Percentiles rank a stretch among this genome's conserved stretches.
phyloP scores from a whole-genome alignment of 2,888 invertebrate species.

The Lasiommata megera region DNA sequence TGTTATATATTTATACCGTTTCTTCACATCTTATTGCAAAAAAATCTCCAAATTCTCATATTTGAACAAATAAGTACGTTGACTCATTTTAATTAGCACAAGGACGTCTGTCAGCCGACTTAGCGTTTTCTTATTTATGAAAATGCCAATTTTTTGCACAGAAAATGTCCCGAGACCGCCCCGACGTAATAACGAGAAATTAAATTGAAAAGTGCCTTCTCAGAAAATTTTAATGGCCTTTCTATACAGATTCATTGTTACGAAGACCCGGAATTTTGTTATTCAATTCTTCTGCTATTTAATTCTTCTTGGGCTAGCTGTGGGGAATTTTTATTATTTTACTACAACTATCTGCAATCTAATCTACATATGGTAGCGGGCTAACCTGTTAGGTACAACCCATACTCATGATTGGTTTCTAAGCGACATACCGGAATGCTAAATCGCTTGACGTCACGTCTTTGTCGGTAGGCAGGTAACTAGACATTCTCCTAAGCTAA shows the following conservation, averaged over 20 bases:
- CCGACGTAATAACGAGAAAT: conserved; percentile 49
- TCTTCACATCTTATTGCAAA: neutral
- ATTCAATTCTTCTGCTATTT: neutral
- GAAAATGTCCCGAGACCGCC: conserved; percentile 35
- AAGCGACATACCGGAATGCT: too few relatives aligned
- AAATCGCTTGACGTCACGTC: too few relatives aligned
- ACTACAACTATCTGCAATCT: too few relatives aligned
- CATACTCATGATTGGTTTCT: too few relatives aligned
- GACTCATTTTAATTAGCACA: conserved; percentile 53
- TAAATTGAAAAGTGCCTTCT: conserved; percentile 47
- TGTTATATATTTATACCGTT: neutral
- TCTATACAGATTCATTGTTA: conserved; percentile 23
- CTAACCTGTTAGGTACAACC: too few relatives aligned
- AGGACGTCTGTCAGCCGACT: conserved; percentile 42
- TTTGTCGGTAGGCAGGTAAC: too few relatives aligned
- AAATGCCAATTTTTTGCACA: conserved; percentile 49
- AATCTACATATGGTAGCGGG: too few relatives aligned
- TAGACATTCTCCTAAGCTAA: too few relatives aligned
- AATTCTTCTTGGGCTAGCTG: neutral
- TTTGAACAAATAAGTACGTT: conserved; percentile 26
- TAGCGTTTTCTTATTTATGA: conserved; percentile 51
- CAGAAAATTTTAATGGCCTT: conserved; percentile 44
- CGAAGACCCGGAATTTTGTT: conserved; percentile 3
- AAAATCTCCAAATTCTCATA: neutral
- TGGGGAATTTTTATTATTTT: too few relatives aligned